phyloP scores from a whole-genome alignment of 2,113 vertebrate species.

The Psittacara wagleri region DNA sequence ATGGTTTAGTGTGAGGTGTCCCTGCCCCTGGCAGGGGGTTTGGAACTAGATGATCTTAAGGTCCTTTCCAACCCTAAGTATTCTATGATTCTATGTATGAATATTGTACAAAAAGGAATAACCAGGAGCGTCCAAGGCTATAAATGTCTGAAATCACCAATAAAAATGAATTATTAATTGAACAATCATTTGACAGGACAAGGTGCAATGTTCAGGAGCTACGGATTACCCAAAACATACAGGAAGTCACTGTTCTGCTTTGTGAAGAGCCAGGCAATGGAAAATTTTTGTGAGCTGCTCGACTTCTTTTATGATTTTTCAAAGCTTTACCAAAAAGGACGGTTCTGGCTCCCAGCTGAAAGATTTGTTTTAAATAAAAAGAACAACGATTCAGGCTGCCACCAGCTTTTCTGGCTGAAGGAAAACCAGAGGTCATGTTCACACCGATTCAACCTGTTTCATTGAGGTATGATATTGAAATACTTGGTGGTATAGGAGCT shows the following conservation, averaged over 20 bases:
- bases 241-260: background rate
- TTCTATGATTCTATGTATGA: background rate
- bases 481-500: background rate
- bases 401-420: background rate
- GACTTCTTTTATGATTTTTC: background rate
- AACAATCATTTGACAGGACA: background rate
- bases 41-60: too few relatives aligned
- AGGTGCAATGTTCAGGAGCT: background rate
- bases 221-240: background rate
- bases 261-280: background rate
- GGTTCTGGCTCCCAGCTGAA: conserved; percentile 26
- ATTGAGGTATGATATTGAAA: background rate
- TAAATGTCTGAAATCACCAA: background rate
- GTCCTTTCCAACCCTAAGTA: too few relatives aligned
- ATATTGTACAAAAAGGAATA: background rate
- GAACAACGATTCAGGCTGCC: background rate
- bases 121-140: background rate
- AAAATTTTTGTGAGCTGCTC: background rate
- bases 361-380: conserved; percentile 34
- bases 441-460: background rate
- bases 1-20: too few relatives aligned
- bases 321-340: background rate
- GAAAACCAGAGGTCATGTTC: background rate
- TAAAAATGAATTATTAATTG: background rate
- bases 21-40: too few relatives aligned